phyloP scores from a whole-genome alignment of 2,888 invertebrate species.

The Harpagoxenus sublaevis region DNA sequence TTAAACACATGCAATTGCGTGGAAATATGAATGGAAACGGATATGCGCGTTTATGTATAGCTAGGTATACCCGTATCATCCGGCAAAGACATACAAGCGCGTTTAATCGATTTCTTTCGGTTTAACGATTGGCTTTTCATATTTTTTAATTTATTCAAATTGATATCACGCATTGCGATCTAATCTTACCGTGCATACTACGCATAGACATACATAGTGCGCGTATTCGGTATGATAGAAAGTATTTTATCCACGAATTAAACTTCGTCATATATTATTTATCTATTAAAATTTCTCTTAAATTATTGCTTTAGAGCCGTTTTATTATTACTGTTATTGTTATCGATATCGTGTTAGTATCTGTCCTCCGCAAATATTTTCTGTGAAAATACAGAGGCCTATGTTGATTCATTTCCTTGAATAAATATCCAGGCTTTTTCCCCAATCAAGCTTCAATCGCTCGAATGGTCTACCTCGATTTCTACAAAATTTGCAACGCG shows the following conservation, averaged over 20 bases:
- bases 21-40: constrained; percentile 8
- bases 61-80: background rate
- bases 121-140: constrained; percentile 1
- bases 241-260: background rate
- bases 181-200: background rate
- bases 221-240: background rate
- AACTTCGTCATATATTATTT: background rate
- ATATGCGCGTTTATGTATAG: background rate
- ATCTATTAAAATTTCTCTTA: background rate
- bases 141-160: constrained; percentile 2
- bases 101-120: constrained; percentile 29
- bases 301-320: background rate
- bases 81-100: background rate
- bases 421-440: constrained; percentile 10
- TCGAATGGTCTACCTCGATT: background rate
- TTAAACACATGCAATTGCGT: constrained; percentile 31
- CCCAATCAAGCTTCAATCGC: background rate
- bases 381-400: background rate
- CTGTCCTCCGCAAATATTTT: background rate
- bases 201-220: background rate
- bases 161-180: background rate
- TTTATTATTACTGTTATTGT: background rate
- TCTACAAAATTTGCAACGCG: constrained; percentile 15
- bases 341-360: background rate
- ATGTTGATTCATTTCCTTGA: background rate